Evolutionary conservation across 2,113 vertebrate species (phyloP).

Genomic region (Nyctereutes procyonoides): DNA sequence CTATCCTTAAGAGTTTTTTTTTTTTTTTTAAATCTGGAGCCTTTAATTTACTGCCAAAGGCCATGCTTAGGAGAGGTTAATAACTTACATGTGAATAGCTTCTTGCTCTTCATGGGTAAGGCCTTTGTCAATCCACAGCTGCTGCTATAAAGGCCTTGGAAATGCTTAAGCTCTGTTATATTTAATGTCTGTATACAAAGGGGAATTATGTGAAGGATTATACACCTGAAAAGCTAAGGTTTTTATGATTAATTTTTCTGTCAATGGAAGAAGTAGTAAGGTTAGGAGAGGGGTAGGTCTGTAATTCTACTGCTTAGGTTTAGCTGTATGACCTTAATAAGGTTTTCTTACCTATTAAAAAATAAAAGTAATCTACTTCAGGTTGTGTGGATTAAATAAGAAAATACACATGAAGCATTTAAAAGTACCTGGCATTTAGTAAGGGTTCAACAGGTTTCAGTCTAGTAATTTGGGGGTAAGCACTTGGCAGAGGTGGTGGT

Average conservation of each 20-base stretch:
- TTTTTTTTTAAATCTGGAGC: neutral
- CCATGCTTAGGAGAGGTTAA: neutral
- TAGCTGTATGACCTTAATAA: neutral
- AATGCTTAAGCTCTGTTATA: neutral
- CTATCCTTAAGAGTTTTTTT: neutral
- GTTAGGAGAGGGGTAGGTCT: neutral
- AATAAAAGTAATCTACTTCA: neutral
- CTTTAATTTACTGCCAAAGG: neutral
- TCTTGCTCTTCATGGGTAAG: constrained; percentile 7
- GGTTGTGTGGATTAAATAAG: constrained; percentile 34
- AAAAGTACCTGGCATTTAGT: neutral
- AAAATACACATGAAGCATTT: constrained; percentile 6
- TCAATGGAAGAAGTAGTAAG: neutral
- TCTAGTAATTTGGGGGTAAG: constrained; percentile 5
- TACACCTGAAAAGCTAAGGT: neutral
- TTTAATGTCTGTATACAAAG: constrained; percentile 3
- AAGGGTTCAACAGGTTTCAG: constrained; percentile 8
- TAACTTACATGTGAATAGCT: neutral
- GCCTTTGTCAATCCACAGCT: neutral
- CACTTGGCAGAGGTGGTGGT: neutral
- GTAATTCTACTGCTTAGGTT: neutral
- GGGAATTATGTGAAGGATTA: constrained; percentile 1
- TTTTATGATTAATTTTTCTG: constrained; percentile 46
- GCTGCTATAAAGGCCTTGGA: neutral
- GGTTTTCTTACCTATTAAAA: neutral